Conservation (phyloP, 2,113 vertebrate species). For the Pungitius pungitius region DNA sequence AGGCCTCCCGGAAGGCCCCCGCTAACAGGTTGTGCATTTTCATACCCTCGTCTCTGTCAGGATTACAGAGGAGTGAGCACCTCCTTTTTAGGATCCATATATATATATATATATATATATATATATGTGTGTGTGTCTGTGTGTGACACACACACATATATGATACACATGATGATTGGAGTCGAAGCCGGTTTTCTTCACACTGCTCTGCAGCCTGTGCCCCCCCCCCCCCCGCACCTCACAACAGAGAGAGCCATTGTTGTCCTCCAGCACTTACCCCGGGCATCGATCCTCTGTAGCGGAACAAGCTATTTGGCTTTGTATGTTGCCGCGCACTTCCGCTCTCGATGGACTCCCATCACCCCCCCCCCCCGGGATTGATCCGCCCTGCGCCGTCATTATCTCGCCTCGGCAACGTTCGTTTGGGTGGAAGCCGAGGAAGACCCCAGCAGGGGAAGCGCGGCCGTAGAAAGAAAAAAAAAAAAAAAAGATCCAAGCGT, state of each 20-base stretch:
- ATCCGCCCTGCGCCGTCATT: conserved; percentile 67
- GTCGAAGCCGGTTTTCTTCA: conserved; percentile 32
- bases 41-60: conserved; percentile 64
- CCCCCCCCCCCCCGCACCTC: conserved; percentile 8
- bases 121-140: too few species aligned
- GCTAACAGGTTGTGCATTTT: conserved; percentile 77
- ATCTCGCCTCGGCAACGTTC: conserved; percentile 64
- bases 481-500: conserved; percentile 43
- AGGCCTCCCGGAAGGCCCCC: conserved; percentile 75
- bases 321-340: conserved; percentile 65
- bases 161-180: conserved; percentile 28
- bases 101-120: too few species aligned
- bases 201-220: conserved; percentile 25
- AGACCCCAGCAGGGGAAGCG: conserved; percentile 46
- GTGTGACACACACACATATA: conserved; percentile 16
- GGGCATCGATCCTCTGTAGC: conserved; percentile 66
- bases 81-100: conserved; percentile 13
- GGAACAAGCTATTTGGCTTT: conserved; percentile 61
- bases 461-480: conserved; percentile 34
- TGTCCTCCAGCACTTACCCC: conserved; percentile 58
- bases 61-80: conserved; percentile 41
- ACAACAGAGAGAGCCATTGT: conserved; percentile 50
- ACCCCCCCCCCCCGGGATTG: too few species aligned
- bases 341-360: conserved; percentile 67
- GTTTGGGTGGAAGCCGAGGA: conserved; percentile 52